Percentiles rank a stretch among this genome's conserved stretches.
Evolutionary conservation across 2,888 invertebrate genomes (phyloP).

Genomic region (Kuschelorhynchus macadamiae): DNA sequence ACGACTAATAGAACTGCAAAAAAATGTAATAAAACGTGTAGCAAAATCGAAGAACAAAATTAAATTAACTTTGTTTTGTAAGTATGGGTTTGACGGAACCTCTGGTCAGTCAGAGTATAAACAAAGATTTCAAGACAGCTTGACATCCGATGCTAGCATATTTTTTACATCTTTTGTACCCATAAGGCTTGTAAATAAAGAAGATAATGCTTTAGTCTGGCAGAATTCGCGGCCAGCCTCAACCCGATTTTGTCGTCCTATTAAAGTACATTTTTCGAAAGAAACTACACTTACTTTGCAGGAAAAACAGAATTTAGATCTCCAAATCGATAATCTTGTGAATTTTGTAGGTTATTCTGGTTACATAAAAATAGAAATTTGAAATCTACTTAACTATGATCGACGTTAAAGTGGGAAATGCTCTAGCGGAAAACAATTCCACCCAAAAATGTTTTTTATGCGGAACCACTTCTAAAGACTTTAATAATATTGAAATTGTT

Average conservation of each 20-base stretch:
- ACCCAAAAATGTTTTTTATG: not conserved
- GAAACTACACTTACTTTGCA: conserved; percentile 22
- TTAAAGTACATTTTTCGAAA: conserved; percentile 44
- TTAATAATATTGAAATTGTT: conserved; percentile 4
- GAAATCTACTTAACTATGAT: not conserved
- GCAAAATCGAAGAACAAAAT: not conserved
- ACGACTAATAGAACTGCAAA: conserved; percentile 1
- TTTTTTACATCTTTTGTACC: not conserved
- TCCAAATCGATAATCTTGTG: conserved; percentile 1
- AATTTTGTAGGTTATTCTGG: conserved; percentile 1
- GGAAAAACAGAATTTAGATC: conserved; percentile 13
- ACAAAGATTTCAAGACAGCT: not conserved
- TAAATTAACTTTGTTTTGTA: not conserved
- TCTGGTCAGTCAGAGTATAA: conserved; percentile 8
- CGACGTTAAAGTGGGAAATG: conserved; percentile 9
- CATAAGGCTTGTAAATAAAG: conserved; percentile 1
- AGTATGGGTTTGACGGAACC: not conserved
- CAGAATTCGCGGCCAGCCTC: too few species aligned
- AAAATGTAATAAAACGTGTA: not conserved
- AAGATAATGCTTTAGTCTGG: not conserved
- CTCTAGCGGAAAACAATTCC: conserved; percentile 1
- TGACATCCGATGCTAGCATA: conserved; percentile 3
- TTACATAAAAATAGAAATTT: not conserved
- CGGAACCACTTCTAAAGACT: conserved; percentile 11
- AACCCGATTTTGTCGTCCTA: conserved; percentile 41